phyloP scores from a whole-genome alignment of 2,888 invertebrate genomes.

The Oligia latruncula region DNA sequence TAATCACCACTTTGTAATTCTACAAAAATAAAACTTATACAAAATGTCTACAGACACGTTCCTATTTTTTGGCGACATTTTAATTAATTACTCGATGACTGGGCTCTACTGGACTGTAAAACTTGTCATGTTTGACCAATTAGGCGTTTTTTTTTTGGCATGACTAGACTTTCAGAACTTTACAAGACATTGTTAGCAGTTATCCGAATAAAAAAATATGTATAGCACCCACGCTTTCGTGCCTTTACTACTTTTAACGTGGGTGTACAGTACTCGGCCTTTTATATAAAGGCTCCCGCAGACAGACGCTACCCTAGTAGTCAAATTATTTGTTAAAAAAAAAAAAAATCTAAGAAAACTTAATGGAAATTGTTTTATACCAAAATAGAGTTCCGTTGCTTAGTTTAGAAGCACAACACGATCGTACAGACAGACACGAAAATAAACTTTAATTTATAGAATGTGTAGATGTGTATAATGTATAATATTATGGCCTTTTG shows the following conservation, averaged over 20 bases:
- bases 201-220: not conserved
- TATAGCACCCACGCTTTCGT: not conserved
- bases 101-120: not conserved
- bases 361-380: not conserved
- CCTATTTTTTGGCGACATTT: constrained; percentile 1
- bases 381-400: not conserved
- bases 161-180: constrained; percentile 9
- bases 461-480: not conserved
- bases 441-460: not conserved
- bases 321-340: not conserved
- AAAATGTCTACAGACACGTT: not conserved
- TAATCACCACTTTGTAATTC: not conserved
- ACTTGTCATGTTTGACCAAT: constrained; percentile 15
- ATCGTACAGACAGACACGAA: not conserved
- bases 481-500: not conserved
- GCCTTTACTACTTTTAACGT: not conserved
- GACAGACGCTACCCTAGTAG: not conserved
- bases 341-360: not conserved
- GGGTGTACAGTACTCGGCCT: not conserved
- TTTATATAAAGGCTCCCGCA: not conserved
- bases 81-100: constrained; percentile 32
- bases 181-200: not conserved
- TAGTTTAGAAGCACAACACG: not conserved
- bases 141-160: not conserved
- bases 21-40: not conserved